These are phyloP conservation scores for Borostomias antarcticus DNA, from an alignment of 2,797 vertebrate genomes.

Conservation along the genomic window DNA sequence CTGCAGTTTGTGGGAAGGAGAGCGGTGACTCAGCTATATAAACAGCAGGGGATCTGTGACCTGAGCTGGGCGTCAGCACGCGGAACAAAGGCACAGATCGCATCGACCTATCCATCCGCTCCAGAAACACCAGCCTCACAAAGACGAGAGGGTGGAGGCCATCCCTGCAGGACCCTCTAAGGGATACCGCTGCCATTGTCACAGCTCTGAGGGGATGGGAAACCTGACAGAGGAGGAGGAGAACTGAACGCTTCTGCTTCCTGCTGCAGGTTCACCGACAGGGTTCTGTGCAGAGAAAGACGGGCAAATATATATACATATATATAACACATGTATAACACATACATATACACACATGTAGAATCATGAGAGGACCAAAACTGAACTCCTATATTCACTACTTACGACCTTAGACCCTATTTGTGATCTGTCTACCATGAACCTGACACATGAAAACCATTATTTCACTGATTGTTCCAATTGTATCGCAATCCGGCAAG, in stretches of 20 bases:
- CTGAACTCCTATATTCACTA: no score
- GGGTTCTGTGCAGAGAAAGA: no score
- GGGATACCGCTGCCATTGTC: neutral
- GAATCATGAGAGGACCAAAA: neutral
- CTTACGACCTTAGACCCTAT: no score
- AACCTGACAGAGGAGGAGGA: neutral
- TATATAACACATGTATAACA: no score
- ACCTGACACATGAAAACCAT: no score
- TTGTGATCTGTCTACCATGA: no score
- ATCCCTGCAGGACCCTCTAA: neutral
- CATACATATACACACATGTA: no score
- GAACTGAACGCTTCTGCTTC: neutral
- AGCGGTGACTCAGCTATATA: constrained; percentile 36
- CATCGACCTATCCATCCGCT: constrained; percentile 39
- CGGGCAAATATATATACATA: no score
- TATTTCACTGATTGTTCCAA: no score
- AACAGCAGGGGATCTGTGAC: constrained; percentile 14
- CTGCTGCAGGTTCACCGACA: neutral
- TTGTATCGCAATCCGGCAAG: no score
- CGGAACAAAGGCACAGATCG: constrained; percentile 34
- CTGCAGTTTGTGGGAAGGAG: constrained; percentile 5
- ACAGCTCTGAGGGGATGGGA: neutral
- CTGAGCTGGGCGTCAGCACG: constrained; percentile 41
- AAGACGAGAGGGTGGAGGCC: neutral
- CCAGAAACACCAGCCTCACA: neutral